Evolutionary conservation across 2,113 vertebrate species (phyloP).

Genomic region (Poeciliopsis turrubarensis): DNA sequence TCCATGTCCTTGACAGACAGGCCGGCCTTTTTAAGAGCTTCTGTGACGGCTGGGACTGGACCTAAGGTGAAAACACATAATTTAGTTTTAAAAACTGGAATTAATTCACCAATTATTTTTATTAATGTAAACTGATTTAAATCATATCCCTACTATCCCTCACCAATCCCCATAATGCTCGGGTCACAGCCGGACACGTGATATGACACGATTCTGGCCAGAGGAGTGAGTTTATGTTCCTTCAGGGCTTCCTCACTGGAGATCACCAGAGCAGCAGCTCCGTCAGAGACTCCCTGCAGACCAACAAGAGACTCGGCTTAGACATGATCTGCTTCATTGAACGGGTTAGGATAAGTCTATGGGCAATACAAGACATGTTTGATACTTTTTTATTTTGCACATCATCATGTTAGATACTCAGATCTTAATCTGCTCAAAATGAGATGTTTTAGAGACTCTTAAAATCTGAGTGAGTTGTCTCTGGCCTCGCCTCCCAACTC

Average conservation of each 20-base stretch:
- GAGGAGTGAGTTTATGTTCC: slow-evolving; percentile 89
- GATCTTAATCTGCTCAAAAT: no score
- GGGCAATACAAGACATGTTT: no score
- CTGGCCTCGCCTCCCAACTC: no score
- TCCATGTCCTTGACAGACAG: slow-evolving; percentile 93
- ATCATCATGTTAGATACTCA: no score
- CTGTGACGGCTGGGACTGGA: slow-evolving; percentile 91
- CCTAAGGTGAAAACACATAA: slow-evolving; percentile 73
- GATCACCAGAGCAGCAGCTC: slow-evolving; percentile 90
- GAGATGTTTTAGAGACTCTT: no score
- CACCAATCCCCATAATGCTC: slow-evolving; percentile 97
- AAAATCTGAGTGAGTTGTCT: no score
- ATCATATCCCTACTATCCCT: slow-evolving; percentile 47
- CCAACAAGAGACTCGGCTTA: not conserved
- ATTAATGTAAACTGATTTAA: not conserved
- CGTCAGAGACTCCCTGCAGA: slow-evolving; percentile 90
- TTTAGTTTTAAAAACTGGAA: not conserved
- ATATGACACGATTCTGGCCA: slow-evolving; percentile 92
- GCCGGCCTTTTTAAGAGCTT: slow-evolving; percentile 91
- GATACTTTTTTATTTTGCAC: no score
- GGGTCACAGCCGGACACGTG: slow-evolving; percentile 93
- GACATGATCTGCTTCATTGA: no score
- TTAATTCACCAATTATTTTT: not conserved
- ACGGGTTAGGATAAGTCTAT: no score
- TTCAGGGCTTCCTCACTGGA: slow-evolving; percentile 93